Percentiles rank a stretch among this genome's conserved stretches.
Evolutionary conservation across 2,888 invertebrate species (phyloP).

Genomic region (Iselma pallidipennis): DNA sequence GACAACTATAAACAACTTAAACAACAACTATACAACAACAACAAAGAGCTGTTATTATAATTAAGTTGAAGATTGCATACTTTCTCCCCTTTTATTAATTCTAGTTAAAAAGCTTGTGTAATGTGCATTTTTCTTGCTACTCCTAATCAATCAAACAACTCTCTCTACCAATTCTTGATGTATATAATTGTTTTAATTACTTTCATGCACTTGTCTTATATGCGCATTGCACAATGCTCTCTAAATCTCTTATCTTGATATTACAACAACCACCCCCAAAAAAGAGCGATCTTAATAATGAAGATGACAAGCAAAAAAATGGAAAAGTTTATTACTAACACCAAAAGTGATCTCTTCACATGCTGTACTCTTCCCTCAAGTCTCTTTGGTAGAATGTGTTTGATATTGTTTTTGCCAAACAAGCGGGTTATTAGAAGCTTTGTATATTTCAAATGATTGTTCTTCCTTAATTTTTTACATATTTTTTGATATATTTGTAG

Average conservation of each 20-base stretch:
- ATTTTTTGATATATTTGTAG: constrained; percentile 37
- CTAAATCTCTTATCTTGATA: constrained; percentile 23
- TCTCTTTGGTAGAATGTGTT: constrained; percentile 41
- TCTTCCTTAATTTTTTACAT: constrained; percentile 40
- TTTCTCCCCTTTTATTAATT: constrained; percentile 26
- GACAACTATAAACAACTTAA: neutral
- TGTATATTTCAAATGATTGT: constrained; percentile 43
- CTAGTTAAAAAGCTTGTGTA: constrained; percentile 48
- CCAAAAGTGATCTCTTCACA: neutral
- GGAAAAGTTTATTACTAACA: constrained; percentile 1
- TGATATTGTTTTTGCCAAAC: constrained; percentile 25
- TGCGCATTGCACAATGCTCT: constrained; percentile 44
- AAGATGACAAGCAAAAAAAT: constrained; percentile 23
- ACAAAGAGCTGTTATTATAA: constrained; percentile 24
- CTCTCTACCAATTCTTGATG: constrained; percentile 1
- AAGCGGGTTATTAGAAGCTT: constrained; percentile 38
- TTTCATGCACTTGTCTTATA: constrained; percentile 20
- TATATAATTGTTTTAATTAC: constrained; percentile 6
- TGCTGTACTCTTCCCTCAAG: constrained; percentile 14
- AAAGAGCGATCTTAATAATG: constrained; percentile 21
- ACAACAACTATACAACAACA: neutral
- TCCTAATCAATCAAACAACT: neutral
- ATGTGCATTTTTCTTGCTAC: constrained; percentile 41
- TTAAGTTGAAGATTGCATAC: constrained; percentile 1
- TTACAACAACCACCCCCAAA: constrained; percentile 24